A percentile compares a stretch with the other conserved stretches of the same genome.
Evolutionary conservation across 2,888 invertebrate genomes (phyloP).

Genomic region (Synergus itoensis): DNA sequence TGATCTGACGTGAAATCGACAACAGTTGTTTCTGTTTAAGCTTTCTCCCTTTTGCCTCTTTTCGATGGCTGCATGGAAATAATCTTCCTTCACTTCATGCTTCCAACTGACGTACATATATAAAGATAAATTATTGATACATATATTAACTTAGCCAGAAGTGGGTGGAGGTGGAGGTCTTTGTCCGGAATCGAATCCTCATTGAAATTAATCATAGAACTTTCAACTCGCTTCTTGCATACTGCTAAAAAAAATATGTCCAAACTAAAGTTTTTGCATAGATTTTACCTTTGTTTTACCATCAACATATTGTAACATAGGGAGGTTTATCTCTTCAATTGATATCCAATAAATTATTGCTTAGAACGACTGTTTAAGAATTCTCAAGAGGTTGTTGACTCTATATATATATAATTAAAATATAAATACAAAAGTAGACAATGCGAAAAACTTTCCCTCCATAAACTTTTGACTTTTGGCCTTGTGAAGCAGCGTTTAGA

Average conservation of each 20-base stretch:
- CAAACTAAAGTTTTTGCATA: too few relatives aligned
- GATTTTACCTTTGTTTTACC: too few relatives aligned
- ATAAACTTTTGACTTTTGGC: background rate
- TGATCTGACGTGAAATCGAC: conserved; percentile 1
- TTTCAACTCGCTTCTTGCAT: background rate
- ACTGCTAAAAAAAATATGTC: too few relatives aligned
- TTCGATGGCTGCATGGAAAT: background rate
- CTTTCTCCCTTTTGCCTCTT: background rate
- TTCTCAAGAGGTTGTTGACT: too few relatives aligned
- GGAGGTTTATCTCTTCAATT: too few relatives aligned
- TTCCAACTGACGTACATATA: too few relatives aligned
- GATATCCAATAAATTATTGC: too few relatives aligned
- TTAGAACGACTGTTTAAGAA: too few relatives aligned
- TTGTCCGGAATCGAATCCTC: background rate
- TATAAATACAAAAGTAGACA: too few relatives aligned
- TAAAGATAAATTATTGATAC: background rate
- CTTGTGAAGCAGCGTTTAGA: background rate
- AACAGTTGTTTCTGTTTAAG: background rate
- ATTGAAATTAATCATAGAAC: background rate
- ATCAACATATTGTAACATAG: too few relatives aligned
- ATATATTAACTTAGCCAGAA: background rate
- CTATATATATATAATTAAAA: too few relatives aligned
- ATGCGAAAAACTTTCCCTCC: too few relatives aligned
- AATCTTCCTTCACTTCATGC: background rate
- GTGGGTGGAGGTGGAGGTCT: background rate